These are phyloP conservation scores for Phaethon lepturus DNA, from an alignment of 2,113 vertebrate species.

Conservation along the genomic window DNA sequence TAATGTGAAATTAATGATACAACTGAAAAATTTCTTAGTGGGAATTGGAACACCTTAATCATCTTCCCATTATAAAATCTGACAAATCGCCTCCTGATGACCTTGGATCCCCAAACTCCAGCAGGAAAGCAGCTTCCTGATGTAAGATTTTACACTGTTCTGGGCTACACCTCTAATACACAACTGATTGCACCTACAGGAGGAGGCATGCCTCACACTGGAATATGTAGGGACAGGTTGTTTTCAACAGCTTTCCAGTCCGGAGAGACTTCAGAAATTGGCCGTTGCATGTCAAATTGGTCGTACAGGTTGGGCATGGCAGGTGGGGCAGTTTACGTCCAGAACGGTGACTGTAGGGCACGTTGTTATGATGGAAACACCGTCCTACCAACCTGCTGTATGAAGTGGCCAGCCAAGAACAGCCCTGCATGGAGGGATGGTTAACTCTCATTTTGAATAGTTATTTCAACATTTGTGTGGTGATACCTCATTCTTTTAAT, in stretches of 20 bases:
- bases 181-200: not conserved
- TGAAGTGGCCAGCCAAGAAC: not conserved
- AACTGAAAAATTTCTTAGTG: not conserved
- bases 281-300: not conserved
- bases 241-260: not conserved
- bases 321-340: not conserved
- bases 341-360: not conserved
- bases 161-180: not conserved
- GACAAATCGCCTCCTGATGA: not conserved
- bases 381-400: not conserved
- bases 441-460: not conserved
- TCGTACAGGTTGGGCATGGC: accelerated
- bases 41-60: not conserved
- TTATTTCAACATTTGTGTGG: not conserved
- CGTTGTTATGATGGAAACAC: not conserved
- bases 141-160: not conserved
- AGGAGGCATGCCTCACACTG: not conserved
- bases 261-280: not conserved
- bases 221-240: not conserved
- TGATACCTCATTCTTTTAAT: not conserved
- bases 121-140: not conserved
- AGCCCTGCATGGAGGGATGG: not conserved
- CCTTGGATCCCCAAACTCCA: not conserved
- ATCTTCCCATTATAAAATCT: not conserved
- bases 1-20: not conserved